Evolutionary conservation across 2,113 vertebrate species (phyloP).

Genomic region (Hirundichthys speculiger): DNA sequence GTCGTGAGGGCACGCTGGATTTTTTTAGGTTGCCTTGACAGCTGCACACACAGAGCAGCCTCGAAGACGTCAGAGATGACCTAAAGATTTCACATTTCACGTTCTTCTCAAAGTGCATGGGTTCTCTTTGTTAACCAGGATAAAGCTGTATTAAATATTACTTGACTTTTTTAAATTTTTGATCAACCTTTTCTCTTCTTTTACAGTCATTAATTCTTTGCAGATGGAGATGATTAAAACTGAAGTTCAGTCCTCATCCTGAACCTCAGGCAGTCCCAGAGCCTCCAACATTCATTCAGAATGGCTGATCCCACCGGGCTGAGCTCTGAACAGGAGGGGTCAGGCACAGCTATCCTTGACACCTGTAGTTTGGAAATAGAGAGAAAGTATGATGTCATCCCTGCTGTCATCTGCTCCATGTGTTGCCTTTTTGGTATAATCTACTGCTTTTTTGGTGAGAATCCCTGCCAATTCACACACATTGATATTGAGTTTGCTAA

Average conservation of each 20-base stretch:
- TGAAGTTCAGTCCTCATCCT: constrained; percentile 8
- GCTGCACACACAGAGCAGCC: no score
- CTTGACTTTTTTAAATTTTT: not conserved
- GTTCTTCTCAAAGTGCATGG: no score
- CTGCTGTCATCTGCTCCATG: constrained; percentile 86
- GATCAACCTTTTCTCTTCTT: constrained; percentile 11
- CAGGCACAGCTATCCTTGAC: constrained; percentile 61
- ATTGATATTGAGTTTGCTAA: not conserved
- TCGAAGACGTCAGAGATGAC: no score
- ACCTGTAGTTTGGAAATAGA: constrained; percentile 82
- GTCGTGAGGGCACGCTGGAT: no score
- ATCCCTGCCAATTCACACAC: not conserved
- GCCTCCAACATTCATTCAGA: constrained; percentile 29
- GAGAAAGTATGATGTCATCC: constrained; percentile 83
- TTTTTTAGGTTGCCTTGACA: no score
- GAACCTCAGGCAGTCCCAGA: constrained; percentile 15
- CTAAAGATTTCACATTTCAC: no score
- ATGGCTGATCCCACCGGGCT: constrained; percentile 77
- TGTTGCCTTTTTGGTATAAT: constrained; percentile 89
- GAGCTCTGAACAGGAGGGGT: constrained; percentile 69
- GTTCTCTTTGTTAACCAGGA: no score
- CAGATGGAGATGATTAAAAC: constrained; percentile 72
- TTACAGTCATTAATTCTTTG: constrained; percentile 37
- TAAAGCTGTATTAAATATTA: no score
- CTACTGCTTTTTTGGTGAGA: constrained; percentile 92